Conservation (phyloP, 2,888 invertebrate genomes). For the Platypus cylindrus region DNA sequence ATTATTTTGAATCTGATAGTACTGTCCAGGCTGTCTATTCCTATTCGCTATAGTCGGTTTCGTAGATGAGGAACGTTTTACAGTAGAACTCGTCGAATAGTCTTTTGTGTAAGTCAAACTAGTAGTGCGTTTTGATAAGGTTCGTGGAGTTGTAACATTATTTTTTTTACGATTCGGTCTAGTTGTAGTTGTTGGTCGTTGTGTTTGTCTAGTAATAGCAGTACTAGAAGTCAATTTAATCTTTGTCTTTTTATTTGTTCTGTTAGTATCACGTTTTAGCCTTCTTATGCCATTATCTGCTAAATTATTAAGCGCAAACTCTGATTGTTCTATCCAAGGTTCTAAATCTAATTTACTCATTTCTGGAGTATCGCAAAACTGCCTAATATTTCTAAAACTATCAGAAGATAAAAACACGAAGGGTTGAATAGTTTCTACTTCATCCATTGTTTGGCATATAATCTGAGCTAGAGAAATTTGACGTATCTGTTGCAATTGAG, state of each 20-base stretch:
- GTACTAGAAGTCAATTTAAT: not conserved
- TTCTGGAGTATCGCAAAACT: slow-evolving; percentile 40
- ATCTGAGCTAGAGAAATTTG: slow-evolving; percentile 60
- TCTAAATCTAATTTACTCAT: slow-evolving; percentile 46
- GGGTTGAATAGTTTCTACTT: slow-evolving; percentile 55
- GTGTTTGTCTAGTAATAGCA: slow-evolving; percentile 5
- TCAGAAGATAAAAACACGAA: slow-evolving; percentile 55
- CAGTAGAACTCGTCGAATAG: not conserved
- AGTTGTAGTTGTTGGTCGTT: slow-evolving; percentile 11
- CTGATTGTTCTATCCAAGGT: slow-evolving; percentile 44
- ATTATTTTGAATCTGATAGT: slow-evolving; percentile 11
- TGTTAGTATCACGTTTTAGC: not conserved
- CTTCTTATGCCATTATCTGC: slow-evolving; percentile 13
- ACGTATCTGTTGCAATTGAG: slow-evolving; percentile 62
- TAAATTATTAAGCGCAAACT: slow-evolving; percentile 12
- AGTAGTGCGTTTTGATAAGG: not conserved
- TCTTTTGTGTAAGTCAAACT: not conserved
- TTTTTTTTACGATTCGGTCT: not conserved
- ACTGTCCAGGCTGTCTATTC: slow-evolving; percentile 7
- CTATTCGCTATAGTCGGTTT: slow-evolving; percentile 8
- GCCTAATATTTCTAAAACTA: slow-evolving; percentile 44
- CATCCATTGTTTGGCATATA: slow-evolving; percentile 52
- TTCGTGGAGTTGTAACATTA: not conserved
- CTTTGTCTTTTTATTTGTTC: not conserved
- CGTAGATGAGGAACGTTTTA: slow-evolving; percentile 5